Evolutionary conservation across 1,140 invertebrate species (phyloP).

Genomic region (Trichoplusia ni): DNA sequence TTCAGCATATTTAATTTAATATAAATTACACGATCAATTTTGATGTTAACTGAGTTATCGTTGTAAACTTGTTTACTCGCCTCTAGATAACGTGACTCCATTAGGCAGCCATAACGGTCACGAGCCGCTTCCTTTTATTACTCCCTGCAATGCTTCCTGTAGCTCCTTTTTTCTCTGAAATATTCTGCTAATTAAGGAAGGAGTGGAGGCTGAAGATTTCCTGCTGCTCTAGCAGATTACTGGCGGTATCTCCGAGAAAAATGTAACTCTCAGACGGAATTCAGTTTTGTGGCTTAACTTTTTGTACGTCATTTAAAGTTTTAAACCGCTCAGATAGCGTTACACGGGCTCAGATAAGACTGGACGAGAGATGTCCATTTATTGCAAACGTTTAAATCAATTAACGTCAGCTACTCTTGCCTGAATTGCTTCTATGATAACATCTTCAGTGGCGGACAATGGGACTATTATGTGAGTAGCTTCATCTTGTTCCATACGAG

Average conservation of each 20-base stretch:
- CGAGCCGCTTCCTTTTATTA: conserved; percentile 59
- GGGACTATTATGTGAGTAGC: conserved; percentile 62
- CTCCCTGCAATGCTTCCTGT: conserved; percentile 66
- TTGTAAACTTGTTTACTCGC: conserved; percentile 53
- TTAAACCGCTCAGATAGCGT: conserved; percentile 37
- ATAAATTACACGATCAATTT: conserved; percentile 37
- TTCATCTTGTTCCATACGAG: conserved; percentile 47
- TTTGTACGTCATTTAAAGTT: conserved; percentile 51
- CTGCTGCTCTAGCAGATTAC: conserved; percentile 70
- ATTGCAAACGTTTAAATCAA: conserved; percentile 55
- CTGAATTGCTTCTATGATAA: conserved; percentile 63
- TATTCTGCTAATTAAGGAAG: conserved; percentile 78
- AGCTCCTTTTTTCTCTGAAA: conserved; percentile 68
- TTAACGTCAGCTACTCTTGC: conserved; percentile 54
- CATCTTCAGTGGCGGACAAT: conserved; percentile 60
- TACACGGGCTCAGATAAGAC: conserved; percentile 13
- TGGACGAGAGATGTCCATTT: conserved; percentile 15
- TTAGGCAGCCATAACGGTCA: conserved; percentile 58
- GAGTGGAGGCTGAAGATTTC: conserved; percentile 74
- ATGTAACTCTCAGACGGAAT: conserved; percentile 56
- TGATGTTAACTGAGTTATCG: conserved; percentile 41
- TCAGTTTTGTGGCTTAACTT: conserved; percentile 59
- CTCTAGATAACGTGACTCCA: conserved; percentile 59
- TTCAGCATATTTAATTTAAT: conserved; percentile 27
- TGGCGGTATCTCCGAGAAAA: conserved; percentile 62